Conservation (phyloP, 2,888 invertebrate genomes). For the Chromoteleia sp. region DNA sequence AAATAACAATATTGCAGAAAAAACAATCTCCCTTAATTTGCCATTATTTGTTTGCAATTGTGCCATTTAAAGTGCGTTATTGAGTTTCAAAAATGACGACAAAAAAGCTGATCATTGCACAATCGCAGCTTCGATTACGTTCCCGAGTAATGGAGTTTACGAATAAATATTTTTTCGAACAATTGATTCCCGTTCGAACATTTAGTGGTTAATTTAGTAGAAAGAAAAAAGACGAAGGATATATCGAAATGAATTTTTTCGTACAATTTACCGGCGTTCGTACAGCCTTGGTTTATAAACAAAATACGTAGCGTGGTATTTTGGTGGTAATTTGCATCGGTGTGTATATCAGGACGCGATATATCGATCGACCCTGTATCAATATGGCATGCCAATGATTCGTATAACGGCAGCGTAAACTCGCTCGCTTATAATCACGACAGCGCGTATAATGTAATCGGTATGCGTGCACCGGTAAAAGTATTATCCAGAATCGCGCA, state of each 20-base stretch:
- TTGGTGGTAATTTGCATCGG: constrained; percentile 12
- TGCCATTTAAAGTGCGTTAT: not conserved
- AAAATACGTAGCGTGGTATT: constrained; percentile 18
- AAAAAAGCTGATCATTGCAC: not conserved
- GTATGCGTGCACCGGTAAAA: constrained; percentile 16
- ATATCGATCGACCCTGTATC: constrained; percentile 40
- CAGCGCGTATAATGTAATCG: constrained; percentile 61
- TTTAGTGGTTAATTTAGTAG: constrained; percentile 15
- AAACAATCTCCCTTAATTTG: too few relatives aligned
- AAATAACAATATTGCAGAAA: too few relatives aligned
- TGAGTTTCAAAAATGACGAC: constrained; percentile 16
- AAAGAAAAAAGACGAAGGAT: constrained; percentile 4
- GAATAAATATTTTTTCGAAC: constrained; percentile 17
- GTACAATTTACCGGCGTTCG: constrained; percentile 9
- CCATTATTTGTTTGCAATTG: not conserved
- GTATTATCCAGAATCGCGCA: constrained; percentile 4
- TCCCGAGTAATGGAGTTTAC: not conserved
- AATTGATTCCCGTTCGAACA: constrained; percentile 13
- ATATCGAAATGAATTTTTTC: constrained; percentile 1
- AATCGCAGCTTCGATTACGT: not conserved
- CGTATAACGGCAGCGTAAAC: constrained; percentile 35
- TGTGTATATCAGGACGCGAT: constrained; percentile 1
- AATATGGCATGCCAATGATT: constrained; percentile 23
- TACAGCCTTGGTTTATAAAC: constrained; percentile 22
- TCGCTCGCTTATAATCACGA: constrained; percentile 64